These are phyloP conservation scores for Cotesia typhae DNA, from an alignment of 1,140 invertebrate genomes.

Conservation along the genomic window DNA sequence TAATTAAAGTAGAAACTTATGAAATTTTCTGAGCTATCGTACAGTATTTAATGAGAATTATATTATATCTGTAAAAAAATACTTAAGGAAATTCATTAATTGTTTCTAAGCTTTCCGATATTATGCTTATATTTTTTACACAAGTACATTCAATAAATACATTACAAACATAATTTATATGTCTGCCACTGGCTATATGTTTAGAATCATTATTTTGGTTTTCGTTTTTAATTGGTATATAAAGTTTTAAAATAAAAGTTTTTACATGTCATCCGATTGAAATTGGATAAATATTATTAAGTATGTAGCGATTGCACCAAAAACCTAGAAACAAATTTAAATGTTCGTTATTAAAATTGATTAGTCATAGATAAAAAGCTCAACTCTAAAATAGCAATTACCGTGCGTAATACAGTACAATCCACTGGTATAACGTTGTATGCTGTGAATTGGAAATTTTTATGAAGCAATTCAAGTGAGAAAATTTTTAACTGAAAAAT, in stretches of 20 bases:
- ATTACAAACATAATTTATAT: too few relatives aligned
- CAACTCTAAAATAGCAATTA: background rate
- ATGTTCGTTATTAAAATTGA: background rate
- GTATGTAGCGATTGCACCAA: background rate
- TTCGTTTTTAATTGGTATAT: too few relatives aligned
- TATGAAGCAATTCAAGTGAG: background rate
- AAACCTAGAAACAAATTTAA: background rate
- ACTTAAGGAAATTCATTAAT: too few relatives aligned
- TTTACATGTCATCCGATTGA: constrained; percentile 3
- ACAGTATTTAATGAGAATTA: too few relatives aligned
- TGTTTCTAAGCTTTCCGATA: too few relatives aligned
- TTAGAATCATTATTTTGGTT: too few relatives aligned
- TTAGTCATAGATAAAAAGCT: background rate
- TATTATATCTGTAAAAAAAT: too few relatives aligned
- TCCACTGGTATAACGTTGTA: background rate
- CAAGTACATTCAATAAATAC: too few relatives aligned
- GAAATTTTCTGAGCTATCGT: too few relatives aligned
- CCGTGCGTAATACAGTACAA: background rate
- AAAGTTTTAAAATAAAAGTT: background rate
- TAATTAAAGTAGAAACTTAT: too few relatives aligned
- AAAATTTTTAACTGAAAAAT: background rate
- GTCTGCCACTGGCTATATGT: too few relatives aligned
- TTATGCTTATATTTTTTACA: too few relatives aligned
- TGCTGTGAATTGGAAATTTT: background rate
- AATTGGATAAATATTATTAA: constrained; percentile 20